Evolutionary conservation across 2,888 invertebrate species (phyloP), one percentile per base, ranked within the genome.

Genomic region (Sylvicola fuscatus): DNA sequence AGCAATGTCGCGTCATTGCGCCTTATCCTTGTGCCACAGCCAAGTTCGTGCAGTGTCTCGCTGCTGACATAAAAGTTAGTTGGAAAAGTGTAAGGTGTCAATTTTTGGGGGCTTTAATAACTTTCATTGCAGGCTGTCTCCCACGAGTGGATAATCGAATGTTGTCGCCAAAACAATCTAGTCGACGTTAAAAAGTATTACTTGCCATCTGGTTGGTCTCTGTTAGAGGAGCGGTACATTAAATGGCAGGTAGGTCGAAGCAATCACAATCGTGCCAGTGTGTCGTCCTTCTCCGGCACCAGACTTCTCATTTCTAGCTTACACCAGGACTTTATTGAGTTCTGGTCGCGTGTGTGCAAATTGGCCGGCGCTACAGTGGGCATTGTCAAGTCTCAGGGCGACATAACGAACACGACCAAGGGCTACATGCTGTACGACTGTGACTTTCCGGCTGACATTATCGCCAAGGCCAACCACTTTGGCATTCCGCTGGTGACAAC

Each of bases 11-110:
- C 44, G 56, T 74, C 27, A 66, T 82, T 37, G 72, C 80, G 0
- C 73, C 78, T 7, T 64, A 72, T 12, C 74, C 76, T 29, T 78
- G 77, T 45, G 61, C 71, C 36, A 82, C 82, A 0, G 70, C 73
- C 8, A 81, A 80, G 49, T 79, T 73, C 53, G 63, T 83, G 43
- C 68, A 72, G 43, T 77, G 76, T 43, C 50, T 83, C 29, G 75
- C 79, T 0, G 66, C 68, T 2, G 71, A 71, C 39, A 64, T 81
- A 33, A 62, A 62, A 2, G 47, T 49, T 42, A 39, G 38, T 34
- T 27, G 16, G n/a, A 13, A 13, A 10, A 6, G 21, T 6, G 8
- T 8, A 10, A 11, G 8, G 27, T 11, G 7, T 27, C 27, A 27
- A 11, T 27, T 27, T 10, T 27, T 27, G 11, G 11, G 27, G 7